Conservation (phyloP, 2,797 vertebrate genomes). For the Pachyuromys duprasi region DNA sequence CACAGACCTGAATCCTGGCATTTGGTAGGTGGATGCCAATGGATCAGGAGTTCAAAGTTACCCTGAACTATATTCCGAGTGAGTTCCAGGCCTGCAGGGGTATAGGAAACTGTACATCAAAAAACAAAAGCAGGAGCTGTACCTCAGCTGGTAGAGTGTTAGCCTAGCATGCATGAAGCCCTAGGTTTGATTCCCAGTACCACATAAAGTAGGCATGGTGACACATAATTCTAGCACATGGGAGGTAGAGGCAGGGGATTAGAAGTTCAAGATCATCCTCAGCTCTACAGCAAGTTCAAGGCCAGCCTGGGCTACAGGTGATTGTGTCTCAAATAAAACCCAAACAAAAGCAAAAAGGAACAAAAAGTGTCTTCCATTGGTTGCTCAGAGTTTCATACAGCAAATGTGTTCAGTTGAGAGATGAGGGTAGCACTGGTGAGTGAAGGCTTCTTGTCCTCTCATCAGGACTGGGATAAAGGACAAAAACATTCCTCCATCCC, state of each 20-base stretch:
- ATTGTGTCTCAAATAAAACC: neutral
- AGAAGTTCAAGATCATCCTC: neutral
- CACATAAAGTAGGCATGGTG: neutral
- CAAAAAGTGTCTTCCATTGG: neutral
- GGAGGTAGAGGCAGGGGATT: neutral
- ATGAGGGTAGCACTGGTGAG: neutral
- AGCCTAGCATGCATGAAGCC: neutral
- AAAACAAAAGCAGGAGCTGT: neutral
- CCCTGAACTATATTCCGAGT: neutral
- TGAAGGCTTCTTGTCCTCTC: neutral
- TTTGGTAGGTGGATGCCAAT: neutral
- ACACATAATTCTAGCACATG: neutral
- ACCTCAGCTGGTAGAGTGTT: neutral
- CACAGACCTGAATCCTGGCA: neutral
- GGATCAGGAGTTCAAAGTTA: neutral
- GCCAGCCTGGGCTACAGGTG: neutral
- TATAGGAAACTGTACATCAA: neutral
- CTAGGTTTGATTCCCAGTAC: neutral
- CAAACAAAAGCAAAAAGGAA: neutral
- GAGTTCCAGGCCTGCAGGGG: neutral
- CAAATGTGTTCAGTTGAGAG: neutral
- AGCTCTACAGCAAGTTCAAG: neutral
- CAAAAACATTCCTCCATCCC: neutral
- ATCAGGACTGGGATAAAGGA: too few species aligned
- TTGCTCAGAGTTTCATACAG: neutral